phyloP scores from a whole-genome alignment of 1,140 invertebrate genomes.

The Hesperophylax magnus region DNA sequence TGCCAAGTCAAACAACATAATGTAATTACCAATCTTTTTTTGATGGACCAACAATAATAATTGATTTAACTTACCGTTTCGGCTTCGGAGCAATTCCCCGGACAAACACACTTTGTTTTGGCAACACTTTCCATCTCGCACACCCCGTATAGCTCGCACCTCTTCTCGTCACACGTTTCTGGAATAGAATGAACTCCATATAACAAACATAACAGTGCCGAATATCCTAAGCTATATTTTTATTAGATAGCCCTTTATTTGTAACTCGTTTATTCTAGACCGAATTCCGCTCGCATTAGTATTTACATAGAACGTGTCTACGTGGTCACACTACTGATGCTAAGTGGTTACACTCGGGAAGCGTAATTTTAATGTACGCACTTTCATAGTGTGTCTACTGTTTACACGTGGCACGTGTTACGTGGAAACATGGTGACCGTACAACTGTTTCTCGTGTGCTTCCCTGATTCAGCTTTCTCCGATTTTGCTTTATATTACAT shows the following conservation, averaged over 20 bases:
- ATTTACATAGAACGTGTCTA: no score
- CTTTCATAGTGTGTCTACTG: neutral
- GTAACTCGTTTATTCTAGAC: neutral
- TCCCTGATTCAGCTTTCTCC: conserved; percentile 13
- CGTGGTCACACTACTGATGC: no score
- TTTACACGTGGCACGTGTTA: neutral
- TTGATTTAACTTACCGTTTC: conserved; percentile 50
- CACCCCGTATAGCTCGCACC: conserved; percentile 82
- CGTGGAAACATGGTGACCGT: neutral
- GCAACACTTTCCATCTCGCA: conserved; percentile 79
- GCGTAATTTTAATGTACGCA: neutral
- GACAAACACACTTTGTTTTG: conserved; percentile 81
- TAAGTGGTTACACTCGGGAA: no score
- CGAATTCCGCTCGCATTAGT: no score
- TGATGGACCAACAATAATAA: neutral
- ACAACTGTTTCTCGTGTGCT: neutral
- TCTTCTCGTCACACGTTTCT: conserved; percentile 86
- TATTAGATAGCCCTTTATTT: neutral
- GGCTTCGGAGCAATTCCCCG: conserved; percentile 73
- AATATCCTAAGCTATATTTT: neutral
- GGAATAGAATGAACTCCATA: conserved; percentile 59
- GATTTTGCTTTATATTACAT: conserved; percentile 12
- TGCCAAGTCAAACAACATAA: no score
- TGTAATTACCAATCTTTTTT: no score
- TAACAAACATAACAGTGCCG: neutral